Conservation (phyloP, 2,113 vertebrate species). For the Alexandromys fortis region DNA sequence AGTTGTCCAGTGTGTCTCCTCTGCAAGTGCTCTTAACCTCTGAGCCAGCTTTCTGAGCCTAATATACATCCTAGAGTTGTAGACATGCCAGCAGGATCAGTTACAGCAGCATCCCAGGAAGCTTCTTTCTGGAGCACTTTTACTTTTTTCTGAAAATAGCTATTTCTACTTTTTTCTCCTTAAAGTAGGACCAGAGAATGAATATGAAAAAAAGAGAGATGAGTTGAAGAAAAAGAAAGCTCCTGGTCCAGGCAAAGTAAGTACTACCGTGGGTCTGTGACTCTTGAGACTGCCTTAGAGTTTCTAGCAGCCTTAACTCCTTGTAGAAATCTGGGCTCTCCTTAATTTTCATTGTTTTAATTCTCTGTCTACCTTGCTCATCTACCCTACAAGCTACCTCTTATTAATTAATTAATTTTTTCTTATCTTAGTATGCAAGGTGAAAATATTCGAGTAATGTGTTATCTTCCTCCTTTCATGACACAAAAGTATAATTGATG, state of each 20-base stretch:
- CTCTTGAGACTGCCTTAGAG: neutral
- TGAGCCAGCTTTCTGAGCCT: too few relatives aligned
- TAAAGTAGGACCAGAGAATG: conserved; percentile 75
- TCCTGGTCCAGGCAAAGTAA: conserved; percentile 88
- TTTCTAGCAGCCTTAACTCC: neutral
- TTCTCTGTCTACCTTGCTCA: neutral
- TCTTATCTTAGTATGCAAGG: conserved; percentile 30
- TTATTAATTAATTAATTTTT: conserved; percentile 40
- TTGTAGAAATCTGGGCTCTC: neutral
- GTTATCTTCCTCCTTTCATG: conserved; percentile 33
- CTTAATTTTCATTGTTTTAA: conserved; percentile 38
- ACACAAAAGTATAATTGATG: neutral
- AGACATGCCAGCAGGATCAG: neutral
- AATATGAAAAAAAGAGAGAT: conserved; percentile 69
- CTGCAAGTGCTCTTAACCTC: neutral
- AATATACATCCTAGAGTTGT: neutral
- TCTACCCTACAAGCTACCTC: neutral
- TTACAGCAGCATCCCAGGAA: neutral
- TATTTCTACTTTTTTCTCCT: conserved; percentile 23
- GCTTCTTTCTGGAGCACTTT: conserved; percentile 48
- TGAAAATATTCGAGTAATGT: conserved; percentile 20
- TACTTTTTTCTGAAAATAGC: conserved; percentile 55
- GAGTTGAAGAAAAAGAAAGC: conserved; percentile 86
- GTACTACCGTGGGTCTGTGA: conserved; percentile 45
- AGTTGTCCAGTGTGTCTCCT: neutral